Base-by-base conservation (phyloP, 2,888 invertebrate genomes). In the Neoascia interrupta region DNA sequence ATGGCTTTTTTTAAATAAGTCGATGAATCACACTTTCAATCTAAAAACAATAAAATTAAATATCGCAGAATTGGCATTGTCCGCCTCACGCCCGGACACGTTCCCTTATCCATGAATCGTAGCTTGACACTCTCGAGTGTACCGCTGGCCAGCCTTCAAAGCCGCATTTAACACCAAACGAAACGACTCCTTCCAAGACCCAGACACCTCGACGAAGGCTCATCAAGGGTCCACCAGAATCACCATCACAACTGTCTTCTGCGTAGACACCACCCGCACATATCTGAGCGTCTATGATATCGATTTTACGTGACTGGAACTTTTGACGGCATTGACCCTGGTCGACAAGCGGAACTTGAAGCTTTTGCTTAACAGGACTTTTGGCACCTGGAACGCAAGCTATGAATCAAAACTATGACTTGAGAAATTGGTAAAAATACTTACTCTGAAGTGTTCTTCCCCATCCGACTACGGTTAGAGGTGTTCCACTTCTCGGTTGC, bases 181-280 rank as follows among this genome's bases (percentile, higher is more conserved):
- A 94, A 0, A 94, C 92, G 0, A 94, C 88, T 0, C 92, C 94
- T 13, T 92, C 90, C 0, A 91, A 81, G 56, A 91, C 91, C 91
- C 92, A 92, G 8, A 90, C 88, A n/a, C 88, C 86, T 19, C 87
- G 88, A 6, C 83, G 88, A 18, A 84, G 84, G 53, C 87, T 89
- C 94, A 95, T 94, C 21, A 95, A 85, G 0, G 95, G 94, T 1
- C 94, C 94, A 1, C 95, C 95, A 0, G 94, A 94, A 83, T 95
- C 95, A 0, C 95, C 95, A 39, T 89, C 90, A 83, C 95, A 95
- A 0, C 94, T 92, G 83, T 95, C 95, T 82, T 92, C 90, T 0
- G 91, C 90, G 64, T 88, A 90, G 3, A 89, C 88, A 0, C 95
- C 93, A 1, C 95, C 95, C 4, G 94, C 94, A 83, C 94, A 95